Evolutionary conservation across 2,113 vertebrate genomes (phyloP), one percentile per base, ranked within the genome.

Genomic region (Uropsilus gracilis): DNA sequence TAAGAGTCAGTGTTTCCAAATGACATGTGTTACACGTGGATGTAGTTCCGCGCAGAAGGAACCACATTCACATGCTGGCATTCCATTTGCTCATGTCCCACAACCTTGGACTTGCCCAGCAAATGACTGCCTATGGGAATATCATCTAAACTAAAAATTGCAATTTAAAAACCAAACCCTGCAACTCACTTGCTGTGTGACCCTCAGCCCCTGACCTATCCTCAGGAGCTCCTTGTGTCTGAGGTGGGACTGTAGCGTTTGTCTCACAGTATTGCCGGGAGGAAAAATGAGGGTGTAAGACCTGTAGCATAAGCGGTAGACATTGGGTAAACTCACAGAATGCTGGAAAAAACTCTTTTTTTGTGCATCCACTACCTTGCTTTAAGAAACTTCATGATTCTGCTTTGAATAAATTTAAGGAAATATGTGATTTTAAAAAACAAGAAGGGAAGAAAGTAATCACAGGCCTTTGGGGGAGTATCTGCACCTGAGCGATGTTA

Each of bases 391-490:
- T 72, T 71, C 59, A 80, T 32, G 75, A 66, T 90, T 86, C n/a
- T 53, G 50, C 78, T 78, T 86, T 80, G 93, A 95, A 78, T 95
- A 68, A 64, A 72, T 80, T 75, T 92, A 84, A 96, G 59, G 39
- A 90, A 55, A 17, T 48, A 32, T 7, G 10, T 73, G 82, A 84
- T 88, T 90, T 85, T 14, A 44, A 68, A 86, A 94, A 77, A 13
- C 3, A 91, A 68, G 6, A 69, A 61, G 16, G 26, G 53, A 5
- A 20, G 69, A 83, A 93, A 80, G 12, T 69, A 71, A 30, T 68
- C 64, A 8, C 28, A 61, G 69, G 37, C n/a, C 55, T 95, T 92
- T 63, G 5, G 72, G 81, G 82, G 34, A 66, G 32, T 53, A 13
- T 76, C 61, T 69, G 57, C n/a, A 46, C 55, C 63, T 91, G 78